A percentile compares a stretch with the other conserved stretches of the same genome.
phyloP scores from a whole-genome alignment of 1,140 invertebrate species.

The Meloidogyne exigua region DNA sequence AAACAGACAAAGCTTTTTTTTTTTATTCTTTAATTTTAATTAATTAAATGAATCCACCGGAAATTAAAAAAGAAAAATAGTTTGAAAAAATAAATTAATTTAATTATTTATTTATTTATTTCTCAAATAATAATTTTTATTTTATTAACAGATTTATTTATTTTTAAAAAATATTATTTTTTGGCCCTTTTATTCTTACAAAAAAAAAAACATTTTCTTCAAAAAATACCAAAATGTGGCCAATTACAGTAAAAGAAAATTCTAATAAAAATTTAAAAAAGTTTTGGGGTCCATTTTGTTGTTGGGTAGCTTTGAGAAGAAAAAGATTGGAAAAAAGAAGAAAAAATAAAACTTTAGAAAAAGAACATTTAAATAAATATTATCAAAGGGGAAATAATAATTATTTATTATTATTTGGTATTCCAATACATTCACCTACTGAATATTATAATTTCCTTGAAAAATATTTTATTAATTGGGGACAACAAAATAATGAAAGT shows the following conservation, averaged over 20 bases:
- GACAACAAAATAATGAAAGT: neutral
- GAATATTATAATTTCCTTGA: constrained; percentile 27
- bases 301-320: constrained; percentile 5
- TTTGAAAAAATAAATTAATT: too few species aligned
- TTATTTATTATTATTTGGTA: constrained; percentile 20
- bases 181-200: too few species aligned
- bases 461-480: neutral
- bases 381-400: neutral
- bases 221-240: neutral
- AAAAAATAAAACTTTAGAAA: neutral
- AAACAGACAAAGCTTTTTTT: too few species aligned
- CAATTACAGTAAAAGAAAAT: neutral
- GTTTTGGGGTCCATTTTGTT: neutral
- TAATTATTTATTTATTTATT: too few species aligned
- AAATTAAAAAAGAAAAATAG: too few species aligned
- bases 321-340: neutral
- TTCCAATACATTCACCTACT: constrained; percentile 22
- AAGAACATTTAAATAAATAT: neutral
- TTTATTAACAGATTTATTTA: too few species aligned
- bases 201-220: neutral
- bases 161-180: neutral
- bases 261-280: neutral
- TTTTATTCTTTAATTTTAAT: too few species aligned
- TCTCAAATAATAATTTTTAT: too few species aligned
- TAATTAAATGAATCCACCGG: too few species aligned